phyloP scores from a whole-genome alignment of 2,113 vertebrate genomes.

The Monopterus albus region DNA sequence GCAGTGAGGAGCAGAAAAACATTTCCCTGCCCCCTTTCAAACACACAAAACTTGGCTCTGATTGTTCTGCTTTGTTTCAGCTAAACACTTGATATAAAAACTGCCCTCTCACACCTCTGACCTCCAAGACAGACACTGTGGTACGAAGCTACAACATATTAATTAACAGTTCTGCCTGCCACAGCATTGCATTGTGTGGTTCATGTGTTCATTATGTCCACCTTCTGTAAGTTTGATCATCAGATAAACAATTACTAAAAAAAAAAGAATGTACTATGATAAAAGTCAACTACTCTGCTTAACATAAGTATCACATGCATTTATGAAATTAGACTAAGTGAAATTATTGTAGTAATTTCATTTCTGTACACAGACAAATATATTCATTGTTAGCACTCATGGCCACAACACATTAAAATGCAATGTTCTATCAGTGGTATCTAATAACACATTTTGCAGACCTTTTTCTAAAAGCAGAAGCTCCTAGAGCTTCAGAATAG shows the following conservation, averaged over 20 bases:
- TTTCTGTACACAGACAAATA: conserved; percentile 1
- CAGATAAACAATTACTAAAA: conserved; percentile 15
- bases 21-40: no score
- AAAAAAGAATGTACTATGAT: no score
- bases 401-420: background rate
- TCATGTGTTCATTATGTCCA: background rate
- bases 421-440: background rate
- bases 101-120: no score
- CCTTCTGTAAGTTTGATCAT: background rate
- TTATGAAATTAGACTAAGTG: background rate
- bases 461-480: background rate
- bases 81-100: no score
- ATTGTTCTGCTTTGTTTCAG: no score
- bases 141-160: background rate
- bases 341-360: conserved; percentile 3
- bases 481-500: background rate
- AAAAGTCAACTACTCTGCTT: background rate
- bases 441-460: background rate
- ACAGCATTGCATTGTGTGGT: background rate
- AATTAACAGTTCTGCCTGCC: conserved; percentile 3
- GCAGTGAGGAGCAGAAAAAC: no score
- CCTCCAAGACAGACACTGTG: no score
- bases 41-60: no score
- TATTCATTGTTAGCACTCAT: background rate
- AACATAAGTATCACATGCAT: background rate